Evolutionary conservation across 1,140 invertebrate genomes (phyloP).

Genomic region (Drosophila neocordata): DNA sequence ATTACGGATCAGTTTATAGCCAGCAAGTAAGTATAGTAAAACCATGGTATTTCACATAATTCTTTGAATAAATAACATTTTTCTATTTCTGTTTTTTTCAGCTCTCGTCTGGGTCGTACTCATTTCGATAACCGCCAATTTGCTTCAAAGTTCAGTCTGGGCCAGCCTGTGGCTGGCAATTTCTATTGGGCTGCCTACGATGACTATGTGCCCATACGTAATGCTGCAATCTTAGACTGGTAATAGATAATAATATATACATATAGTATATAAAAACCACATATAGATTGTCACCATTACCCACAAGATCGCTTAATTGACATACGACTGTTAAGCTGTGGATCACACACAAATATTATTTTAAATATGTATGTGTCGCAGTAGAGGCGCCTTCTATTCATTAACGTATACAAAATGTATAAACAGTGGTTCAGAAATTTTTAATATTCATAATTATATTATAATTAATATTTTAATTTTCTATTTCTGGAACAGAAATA

Average conservation of each 20-base stretch:
- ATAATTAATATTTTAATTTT: no score
- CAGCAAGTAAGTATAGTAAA: conserved; percentile 41
- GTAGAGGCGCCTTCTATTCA: neutral
- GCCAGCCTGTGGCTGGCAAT: conserved; percentile 92
- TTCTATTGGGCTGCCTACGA: conserved; percentile 95
- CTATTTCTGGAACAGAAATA: no score
- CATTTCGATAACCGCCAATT: conserved; percentile 92
- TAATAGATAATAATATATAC: neutral
- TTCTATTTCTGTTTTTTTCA: conserved; percentile 47
- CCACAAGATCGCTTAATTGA: conserved; percentile 5
- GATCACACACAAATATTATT: conserved; percentile 1
- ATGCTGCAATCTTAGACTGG: conserved; percentile 25
- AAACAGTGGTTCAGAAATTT: conserved; percentile 21
- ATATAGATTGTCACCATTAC: neutral
- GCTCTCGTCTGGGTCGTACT: conserved; percentile 87
- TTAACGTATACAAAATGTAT: neutral
- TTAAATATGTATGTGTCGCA: neutral
- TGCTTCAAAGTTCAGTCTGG: conserved; percentile 91
- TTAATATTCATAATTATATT: no score
- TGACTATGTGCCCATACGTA: conserved; percentile 90
- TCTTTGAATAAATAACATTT: neutral
- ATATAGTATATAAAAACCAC: neutral
- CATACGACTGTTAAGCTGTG: conserved; percentile 11
- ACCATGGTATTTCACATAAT: neutral
- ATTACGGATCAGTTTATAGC: conserved; percentile 44